Evolutionary conservation across 2,113 vertebrate species (phyloP), one percentile per base, ranked within the genome.

Genomic region (Serilophus lunatus): DNA sequence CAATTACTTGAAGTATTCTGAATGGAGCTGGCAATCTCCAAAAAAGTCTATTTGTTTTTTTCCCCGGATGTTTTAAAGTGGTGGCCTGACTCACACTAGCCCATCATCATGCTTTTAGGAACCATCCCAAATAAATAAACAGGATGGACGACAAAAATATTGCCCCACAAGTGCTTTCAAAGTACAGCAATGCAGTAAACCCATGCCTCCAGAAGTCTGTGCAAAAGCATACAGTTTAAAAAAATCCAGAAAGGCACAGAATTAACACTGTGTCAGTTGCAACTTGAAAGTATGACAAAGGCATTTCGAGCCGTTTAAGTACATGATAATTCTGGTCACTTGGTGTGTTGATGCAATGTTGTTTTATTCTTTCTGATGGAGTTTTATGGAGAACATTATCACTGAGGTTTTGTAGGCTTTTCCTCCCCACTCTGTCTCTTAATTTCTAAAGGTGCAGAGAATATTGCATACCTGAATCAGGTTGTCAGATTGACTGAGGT

Each of bases 81-180:
- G 8, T 50, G 24, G 3, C 19, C 3, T 4, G 49, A 4, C 12
- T 87, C 36, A 54, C 14, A 36, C 1, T 49, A 75, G 51, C 10
- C 6, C 42, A 31, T 10, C 4, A 40, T 7, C 12, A 16, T 10
- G 42, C 2, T 83, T 86, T 83, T 59, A 59, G 28, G 14, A 81
- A 47, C 3, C 9, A 15, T 28, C 11, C 3, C 29, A 68, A 79
- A 13, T 18, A 66, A 72, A 6, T 28, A 8, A 47, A 51, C 26
- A 29, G 19, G 10, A 83, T 8, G 82, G 49, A 65, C 29, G 19
- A 44, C 35, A 65, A 88, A 87, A 82, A 69, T 57, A n/a, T 66
- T 45, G 2, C 10, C 8, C 23, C 18, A 15, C 3, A 65, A 49
- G 8, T 0, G 0, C 19, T 72, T 86, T 86, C 11, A 8, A 49